phyloP scores from a whole-genome alignment of 2,113 vertebrate genomes.

The Dipodomys spectabilis region DNA sequence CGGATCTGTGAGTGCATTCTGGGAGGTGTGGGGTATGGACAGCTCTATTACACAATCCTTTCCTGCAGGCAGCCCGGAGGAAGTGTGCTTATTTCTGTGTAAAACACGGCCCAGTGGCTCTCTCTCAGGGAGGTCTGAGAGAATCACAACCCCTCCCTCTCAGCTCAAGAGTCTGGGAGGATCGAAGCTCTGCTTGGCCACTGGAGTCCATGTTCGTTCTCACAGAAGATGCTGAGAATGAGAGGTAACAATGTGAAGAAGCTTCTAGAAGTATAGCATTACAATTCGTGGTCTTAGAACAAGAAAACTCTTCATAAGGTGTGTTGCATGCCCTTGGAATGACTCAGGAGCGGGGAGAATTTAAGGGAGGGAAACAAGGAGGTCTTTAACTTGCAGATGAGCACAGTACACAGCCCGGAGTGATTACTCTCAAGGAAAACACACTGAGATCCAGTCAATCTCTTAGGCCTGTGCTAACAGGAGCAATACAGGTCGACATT shows the following conservation, averaged over 20 bases:
- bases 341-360: neutral
- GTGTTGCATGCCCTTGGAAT: fast-evolving
- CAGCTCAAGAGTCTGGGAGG: neutral
- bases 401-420: neutral
- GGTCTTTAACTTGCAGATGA: neutral
- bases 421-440: neutral
- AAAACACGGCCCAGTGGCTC: fast-evolving
- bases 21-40: neutral
- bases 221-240: neutral
- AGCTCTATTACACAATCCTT: neutral
- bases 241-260: neutral
- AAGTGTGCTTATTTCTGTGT: neutral
- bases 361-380: neutral
- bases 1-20: neutral
- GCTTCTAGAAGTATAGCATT: slow-evolving; percentile 3
- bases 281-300: neutral
- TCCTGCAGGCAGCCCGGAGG: neutral
- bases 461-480: neutral
- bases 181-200: too few species aligned
- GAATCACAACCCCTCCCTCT: fast-evolving
- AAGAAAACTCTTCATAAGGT: neutral
- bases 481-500: neutral
- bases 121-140: fast-evolving
- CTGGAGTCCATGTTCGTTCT: neutral
- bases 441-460: neutral